Base-by-base conservation (phyloP, 2,888 invertebrate genomes). In the Myopa tessellatipennis region DNA sequence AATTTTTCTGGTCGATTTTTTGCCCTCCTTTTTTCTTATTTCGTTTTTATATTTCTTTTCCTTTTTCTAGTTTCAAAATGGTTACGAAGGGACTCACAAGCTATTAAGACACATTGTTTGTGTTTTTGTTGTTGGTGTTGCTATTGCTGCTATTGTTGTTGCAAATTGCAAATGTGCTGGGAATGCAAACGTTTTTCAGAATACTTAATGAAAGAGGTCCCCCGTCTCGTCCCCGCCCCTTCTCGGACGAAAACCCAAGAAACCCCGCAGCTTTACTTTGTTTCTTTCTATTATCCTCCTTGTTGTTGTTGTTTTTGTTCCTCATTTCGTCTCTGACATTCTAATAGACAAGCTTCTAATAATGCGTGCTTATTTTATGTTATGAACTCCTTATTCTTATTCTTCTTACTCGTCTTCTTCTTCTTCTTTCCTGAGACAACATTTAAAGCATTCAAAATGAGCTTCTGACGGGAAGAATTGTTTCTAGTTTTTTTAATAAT, bases 341-440 rank as follows among this genome's bases (percentile, higher is more conserved):
- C 3, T 55, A 45, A 45, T 55, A 55, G 16, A n/a, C 10, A 55
- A 70, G 70, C 70, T 50, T 52, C 36, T 55, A 14, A 70, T 70
- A 70, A 70, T 16, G 58, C 18, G 55, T 38, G 69, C 26, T 52
- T 69, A 34, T 69, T 10, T 8, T 50, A 50, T 10, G 50, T 50
- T 10, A 14, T 10, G 55, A 55, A 55, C 5, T 55, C 1, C 55
- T 55, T 14, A 10, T 5, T 55, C 55, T 45, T 6, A 0, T 45
- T 45, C 45, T 45, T 45, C 10, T 45, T 45, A 6, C 45, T 45
- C 1, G 26, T 45, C 6, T 45, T 45, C 6, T 8, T 6, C 4
- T 6, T 40, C 45, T 45, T 45, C 45, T 45, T 45, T 8, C 45
- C 45, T 45, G 6, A 45, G 45, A 10, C 7, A 45, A 1, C 45